These are phyloP conservation scores for Vultur gryphus DNA, from an alignment of 2,797 vertebrate genomes.

Conservation along the genomic window DNA sequence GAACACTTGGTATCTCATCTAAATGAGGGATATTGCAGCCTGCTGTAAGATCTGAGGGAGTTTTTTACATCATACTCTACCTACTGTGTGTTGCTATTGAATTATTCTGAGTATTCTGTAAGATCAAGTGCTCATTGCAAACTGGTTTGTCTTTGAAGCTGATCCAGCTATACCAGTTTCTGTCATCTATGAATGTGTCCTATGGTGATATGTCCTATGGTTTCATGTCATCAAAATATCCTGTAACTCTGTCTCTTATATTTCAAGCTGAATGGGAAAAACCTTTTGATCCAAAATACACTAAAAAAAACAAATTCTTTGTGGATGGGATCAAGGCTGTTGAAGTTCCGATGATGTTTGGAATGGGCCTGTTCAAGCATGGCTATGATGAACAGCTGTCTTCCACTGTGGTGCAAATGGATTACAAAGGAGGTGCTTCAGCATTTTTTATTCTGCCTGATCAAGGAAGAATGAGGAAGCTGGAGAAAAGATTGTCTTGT, in stretches of 20 bases:
- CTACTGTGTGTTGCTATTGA: background rate
- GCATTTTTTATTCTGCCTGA: conserved; percentile 87
- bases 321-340: conserved; percentile 75
- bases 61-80: background rate
- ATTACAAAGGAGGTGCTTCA: conserved; percentile 83
- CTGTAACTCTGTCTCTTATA: conserved; percentile 6
- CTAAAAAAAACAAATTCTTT: conserved; percentile 77
- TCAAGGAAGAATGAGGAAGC: conserved; percentile 75
- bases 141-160: background rate
- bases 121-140: background rate
- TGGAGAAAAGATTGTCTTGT: conserved; percentile 77
- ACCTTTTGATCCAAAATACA: conserved; percentile 79
- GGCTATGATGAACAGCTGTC: conserved; percentile 77
- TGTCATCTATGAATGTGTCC: background rate
- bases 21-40: background rate
- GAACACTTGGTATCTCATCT: background rate
- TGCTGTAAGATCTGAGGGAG: background rate
- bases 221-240: background rate
- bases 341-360: conserved; percentile 90
- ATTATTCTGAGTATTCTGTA: background rate
- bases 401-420: conserved; percentile 81
- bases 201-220: background rate
- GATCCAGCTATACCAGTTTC: background rate
- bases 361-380: conserved; percentile 74
- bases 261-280: conserved; percentile 82